A percentile compares a stretch with the other conserved stretches of the same genome.
Conservation (phyloP, 2,113 vertebrate species). For the Dipodomys ordii region DNA sequence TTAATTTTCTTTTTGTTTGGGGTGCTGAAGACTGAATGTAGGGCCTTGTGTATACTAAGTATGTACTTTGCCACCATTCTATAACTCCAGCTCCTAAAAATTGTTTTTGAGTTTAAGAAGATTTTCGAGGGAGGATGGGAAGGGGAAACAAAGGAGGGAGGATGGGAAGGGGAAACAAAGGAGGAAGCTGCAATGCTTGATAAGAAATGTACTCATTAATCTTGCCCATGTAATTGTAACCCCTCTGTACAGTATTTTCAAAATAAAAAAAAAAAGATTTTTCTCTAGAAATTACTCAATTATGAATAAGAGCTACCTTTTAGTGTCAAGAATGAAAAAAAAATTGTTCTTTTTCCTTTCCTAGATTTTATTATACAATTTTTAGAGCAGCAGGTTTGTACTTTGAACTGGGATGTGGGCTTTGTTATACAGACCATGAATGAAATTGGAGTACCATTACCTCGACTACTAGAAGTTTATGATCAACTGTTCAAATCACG, state of each 20-base stretch:
- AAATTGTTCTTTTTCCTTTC: not conserved
- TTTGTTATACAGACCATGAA: constrained; percentile 96
- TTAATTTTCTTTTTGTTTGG: not conserved
- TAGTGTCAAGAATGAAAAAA: not conserved
- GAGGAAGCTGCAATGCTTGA: too few species aligned
- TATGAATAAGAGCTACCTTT: constrained; percentile 22
- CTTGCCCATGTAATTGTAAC: too few species aligned
- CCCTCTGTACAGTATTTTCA: too few species aligned
- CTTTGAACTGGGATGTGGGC: constrained; percentile 94
- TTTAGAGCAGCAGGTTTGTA: constrained; percentile 96
- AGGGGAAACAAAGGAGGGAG: too few species aligned
- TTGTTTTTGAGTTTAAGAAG: constrained; percentile 16
- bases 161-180: too few species aligned
- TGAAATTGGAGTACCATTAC: constrained; percentile 95
- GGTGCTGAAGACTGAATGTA: not conserved
- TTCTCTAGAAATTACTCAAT: not conserved
- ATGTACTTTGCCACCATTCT: not conserved
- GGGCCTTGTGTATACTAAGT: not conserved
- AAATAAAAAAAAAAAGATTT: not conserved
- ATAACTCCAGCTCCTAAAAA: not conserved
- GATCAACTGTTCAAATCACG: constrained; percentile 97
- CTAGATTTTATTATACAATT: constrained; percentile 96
- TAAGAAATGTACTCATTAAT: too few species aligned
- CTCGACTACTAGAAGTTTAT: constrained; percentile 95
- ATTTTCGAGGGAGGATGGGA: too few species aligned